Percentiles rank a stretch among this genome's conserved stretches.
Evolutionary conservation across 2,797 vertebrate genomes (phyloP).

Genomic region (Balearica regulorum): DNA sequence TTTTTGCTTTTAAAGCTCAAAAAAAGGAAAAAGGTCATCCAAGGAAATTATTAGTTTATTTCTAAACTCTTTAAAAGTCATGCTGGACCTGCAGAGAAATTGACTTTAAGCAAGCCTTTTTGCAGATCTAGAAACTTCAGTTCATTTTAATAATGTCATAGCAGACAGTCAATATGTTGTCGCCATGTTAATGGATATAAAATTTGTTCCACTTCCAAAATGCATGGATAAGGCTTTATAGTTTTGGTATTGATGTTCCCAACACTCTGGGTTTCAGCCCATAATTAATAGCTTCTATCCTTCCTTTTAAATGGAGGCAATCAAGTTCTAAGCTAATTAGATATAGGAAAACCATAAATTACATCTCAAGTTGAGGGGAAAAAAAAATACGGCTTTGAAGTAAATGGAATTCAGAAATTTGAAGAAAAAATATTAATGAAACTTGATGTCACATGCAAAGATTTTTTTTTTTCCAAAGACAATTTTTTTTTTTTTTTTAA

Average conservation of each 20-base stretch:
- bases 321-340: slow-evolving; percentile 76
- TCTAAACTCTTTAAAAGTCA: slow-evolving; percentile 69
- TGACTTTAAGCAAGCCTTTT: not conserved
- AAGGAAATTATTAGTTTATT: not conserved
- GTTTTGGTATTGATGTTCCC: slow-evolving; percentile 75
- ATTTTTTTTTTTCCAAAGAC: not conserved
- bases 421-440: not conserved
- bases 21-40: not conserved
- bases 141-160: not conserved
- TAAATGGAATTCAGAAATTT: not conserved
- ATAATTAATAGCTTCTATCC: slow-evolving; percentile 76
- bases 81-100: not conserved
- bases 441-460: not conserved
- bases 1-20: not conserved
- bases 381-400: slow-evolving; percentile 2
- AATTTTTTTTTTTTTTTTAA: not conserved
- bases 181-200: slow-evolving; percentile 77
- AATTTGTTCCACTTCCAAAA: slow-evolving; percentile 67
- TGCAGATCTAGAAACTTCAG: slow-evolving; percentile 3
- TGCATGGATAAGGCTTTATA: slow-evolving; percentile 67
- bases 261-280: slow-evolving; percentile 60
- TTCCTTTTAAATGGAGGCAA: slow-evolving; percentile 60
- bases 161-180: slow-evolving; percentile 76
- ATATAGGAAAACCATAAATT: slow-evolving; percentile 40
- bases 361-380: not conserved